These are phyloP conservation scores for Pseudomyrmex gracilis DNA, from an alignment of 1,140 invertebrate genomes.

Conservation along the genomic window DNA sequence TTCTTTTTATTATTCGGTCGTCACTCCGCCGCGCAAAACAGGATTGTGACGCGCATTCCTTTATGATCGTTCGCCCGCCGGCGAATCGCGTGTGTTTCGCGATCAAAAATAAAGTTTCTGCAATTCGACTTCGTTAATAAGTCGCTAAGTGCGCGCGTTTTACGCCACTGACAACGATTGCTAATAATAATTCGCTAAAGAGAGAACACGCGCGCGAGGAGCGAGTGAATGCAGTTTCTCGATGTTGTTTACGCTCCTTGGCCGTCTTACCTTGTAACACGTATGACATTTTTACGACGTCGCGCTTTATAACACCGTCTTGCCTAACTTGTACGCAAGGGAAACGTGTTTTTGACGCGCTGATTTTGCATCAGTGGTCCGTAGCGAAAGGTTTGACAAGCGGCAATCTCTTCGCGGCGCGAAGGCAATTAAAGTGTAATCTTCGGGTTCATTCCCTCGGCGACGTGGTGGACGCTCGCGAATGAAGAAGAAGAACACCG, in stretches of 20 bases:
- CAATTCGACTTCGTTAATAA: not conserved
- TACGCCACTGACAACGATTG: not conserved
- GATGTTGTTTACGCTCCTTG: not conserved
- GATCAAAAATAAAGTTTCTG: no score
- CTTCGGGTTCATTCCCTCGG: conserved; percentile 51
- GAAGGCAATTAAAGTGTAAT: conserved; percentile 62
- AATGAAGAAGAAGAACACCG: not conserved
- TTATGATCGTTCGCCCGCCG: not conserved
- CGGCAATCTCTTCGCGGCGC: conserved; percentile 53
- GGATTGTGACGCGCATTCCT: not conserved
- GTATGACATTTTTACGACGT: conserved; percentile 27
- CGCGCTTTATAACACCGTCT: conserved; percentile 7
- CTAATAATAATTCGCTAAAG: not conserved
- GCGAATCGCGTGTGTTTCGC: no score
- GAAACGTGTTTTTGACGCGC: conserved; percentile 58
- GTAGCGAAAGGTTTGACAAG: conserved; percentile 60
- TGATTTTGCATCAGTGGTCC: conserved; percentile 58
- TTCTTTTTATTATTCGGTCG: not conserved
- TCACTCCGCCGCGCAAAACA: not conserved
- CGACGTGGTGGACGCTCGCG: conserved; percentile 37
- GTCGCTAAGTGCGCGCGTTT: not conserved
- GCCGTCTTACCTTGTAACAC: not conserved
- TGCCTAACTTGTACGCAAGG: conserved; percentile 13
- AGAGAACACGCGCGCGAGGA: not conserved
- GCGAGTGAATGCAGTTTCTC: conserved; percentile 10